These are phyloP conservation scores for Salvelinus namaycush DNA, from an alignment of 2,113 vertebrate genomes.

Conservation along the genomic window DNA sequence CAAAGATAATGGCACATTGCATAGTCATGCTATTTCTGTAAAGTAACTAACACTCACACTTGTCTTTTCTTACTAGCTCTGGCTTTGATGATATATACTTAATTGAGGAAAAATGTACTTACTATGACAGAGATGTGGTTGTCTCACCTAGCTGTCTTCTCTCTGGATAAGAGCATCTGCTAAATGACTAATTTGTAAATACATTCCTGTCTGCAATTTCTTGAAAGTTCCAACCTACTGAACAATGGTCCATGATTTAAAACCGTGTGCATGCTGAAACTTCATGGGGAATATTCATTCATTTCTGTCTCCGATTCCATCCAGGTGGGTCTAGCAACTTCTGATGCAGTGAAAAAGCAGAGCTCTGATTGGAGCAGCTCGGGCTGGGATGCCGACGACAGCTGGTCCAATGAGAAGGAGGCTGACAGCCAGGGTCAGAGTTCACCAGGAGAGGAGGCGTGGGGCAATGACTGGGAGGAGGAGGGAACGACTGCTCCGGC, in stretches of 20 bases:
- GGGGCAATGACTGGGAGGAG: slow-evolving; percentile 81
- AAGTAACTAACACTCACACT: too few species aligned
- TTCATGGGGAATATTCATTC: not conserved
- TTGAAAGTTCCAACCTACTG: not conserved
- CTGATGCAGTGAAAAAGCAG: slow-evolving; percentile 68
- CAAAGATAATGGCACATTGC: not conserved
- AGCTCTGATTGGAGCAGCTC: slow-evolving; percentile 80
- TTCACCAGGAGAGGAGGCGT: slow-evolving; percentile 75
- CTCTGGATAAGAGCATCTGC: too few species aligned
- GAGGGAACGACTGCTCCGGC: slow-evolving; percentile 49
- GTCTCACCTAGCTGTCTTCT: too few species aligned
- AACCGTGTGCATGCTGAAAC: not conserved
- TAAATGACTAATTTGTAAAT: too few species aligned
- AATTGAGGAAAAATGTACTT: too few species aligned
- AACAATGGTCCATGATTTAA: not conserved
- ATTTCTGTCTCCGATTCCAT: not conserved
- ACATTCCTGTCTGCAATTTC: too few species aligned
- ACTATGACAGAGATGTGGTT: too few species aligned
- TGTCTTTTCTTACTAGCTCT: too few species aligned
- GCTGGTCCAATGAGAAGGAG: slow-evolving; percentile 81
- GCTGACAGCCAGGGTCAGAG: slow-evolving; percentile 68
- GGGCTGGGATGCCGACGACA: slow-evolving; percentile 83
- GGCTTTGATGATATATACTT: too few species aligned
- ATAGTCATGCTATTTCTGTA: too few species aligned
- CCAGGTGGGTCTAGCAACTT: slow-evolving; percentile 55